Conservation (phyloP, 2,888 invertebrate species). For the Protula sp. region DNA sequence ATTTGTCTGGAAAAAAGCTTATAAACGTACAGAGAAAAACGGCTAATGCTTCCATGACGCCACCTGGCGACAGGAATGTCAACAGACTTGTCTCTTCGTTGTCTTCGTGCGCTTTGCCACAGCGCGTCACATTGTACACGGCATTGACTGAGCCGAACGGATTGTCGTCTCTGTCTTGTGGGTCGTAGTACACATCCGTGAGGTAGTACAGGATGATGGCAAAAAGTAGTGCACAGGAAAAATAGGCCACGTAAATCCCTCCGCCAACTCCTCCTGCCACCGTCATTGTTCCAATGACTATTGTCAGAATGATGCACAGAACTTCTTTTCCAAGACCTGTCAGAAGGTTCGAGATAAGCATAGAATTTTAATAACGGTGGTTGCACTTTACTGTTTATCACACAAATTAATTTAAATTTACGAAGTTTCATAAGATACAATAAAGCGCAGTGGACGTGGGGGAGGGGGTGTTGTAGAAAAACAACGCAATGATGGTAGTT, state of each 20-base stretch:
- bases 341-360: background rate
- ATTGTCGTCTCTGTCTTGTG: conserved; percentile 10
- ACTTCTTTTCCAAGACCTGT: conserved; percentile 19
- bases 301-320: conserved; percentile 12
- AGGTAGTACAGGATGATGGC: conserved; percentile 13
- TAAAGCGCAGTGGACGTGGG: too few relatives aligned
- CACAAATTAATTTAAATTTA: too few relatives aligned
- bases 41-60: conserved; percentile 18
- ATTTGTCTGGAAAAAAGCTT: too few relatives aligned
- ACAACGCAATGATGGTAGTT: too few relatives aligned
- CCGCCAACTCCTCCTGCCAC: conserved; percentile 25
- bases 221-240: conserved; percentile 13
- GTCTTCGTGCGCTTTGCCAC: background rate
- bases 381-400: too few relatives aligned
- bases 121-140: conserved; percentile 3
- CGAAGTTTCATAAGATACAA: too few relatives aligned
- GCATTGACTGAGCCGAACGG: conserved; percentile 2
- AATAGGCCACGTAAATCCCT: conserved; percentile 21
- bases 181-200: conserved; percentile 18
- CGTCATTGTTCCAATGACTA: conserved; percentile 16
- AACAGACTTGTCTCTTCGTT: conserved; percentile 14
- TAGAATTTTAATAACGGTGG: too few relatives aligned
- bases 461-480: too few relatives aligned
- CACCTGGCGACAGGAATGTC: conserved; percentile 20
- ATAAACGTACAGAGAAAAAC: conserved; percentile 21